phyloP scores from a whole-genome alignment of 2,113 vertebrate species.

The Dasyprocta punctata region DNA sequence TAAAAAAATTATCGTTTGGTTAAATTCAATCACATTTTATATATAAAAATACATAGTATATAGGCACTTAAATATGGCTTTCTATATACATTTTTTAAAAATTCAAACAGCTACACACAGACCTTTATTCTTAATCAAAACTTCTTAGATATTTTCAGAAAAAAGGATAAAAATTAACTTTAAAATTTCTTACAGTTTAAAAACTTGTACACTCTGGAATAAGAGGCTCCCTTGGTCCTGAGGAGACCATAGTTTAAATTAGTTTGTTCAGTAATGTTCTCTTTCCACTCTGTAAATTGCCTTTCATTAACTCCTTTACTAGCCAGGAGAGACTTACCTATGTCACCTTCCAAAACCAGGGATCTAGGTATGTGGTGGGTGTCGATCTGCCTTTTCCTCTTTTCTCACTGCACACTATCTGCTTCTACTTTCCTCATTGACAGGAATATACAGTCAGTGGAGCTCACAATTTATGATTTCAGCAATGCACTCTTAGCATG shows the following conservation, averaged over 20 bases:
- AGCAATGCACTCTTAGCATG: background rate
- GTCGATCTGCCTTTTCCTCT: background rate
- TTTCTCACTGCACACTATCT: background rate
- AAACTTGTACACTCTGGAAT: background rate
- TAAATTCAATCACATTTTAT: conserved; percentile 11
- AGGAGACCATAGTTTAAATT: background rate
- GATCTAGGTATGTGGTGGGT: background rate
- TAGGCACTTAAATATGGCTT: background rate
- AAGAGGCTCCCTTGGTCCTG: background rate
- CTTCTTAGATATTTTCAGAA: background rate
- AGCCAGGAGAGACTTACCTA: background rate
- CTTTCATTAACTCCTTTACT: background rate
- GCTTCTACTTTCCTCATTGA: background rate
- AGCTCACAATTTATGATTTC: background rate
- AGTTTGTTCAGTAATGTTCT: background rate
- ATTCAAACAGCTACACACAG: background rate
- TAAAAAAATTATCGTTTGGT: background rate
- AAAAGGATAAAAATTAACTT: background rate
- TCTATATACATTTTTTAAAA: background rate
- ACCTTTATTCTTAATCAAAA: background rate
- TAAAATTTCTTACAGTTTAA: background rate
- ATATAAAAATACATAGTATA: background rate
- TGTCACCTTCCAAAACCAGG: background rate
- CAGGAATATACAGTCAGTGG: background rate
- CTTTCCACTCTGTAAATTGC: background rate